A percentile compares a stretch with the other conserved stretches of the same genome.
Conservation (phyloP, 2,113 vertebrate species). For the Myotis brandtii region DNA sequence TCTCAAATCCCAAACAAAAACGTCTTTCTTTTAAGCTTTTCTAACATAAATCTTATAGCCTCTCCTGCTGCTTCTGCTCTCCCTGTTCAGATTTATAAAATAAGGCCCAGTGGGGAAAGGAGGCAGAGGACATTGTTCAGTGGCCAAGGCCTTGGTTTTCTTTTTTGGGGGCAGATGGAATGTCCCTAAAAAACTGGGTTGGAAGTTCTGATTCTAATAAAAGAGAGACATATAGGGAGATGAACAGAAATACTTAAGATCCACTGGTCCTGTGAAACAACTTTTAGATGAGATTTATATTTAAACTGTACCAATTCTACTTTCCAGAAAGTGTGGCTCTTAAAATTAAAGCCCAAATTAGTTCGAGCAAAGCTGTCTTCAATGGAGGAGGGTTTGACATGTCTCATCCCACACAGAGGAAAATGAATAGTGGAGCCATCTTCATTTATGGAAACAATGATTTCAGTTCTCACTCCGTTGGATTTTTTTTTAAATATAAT, state of each 20-base stretch:
- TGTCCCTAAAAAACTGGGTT: not conserved
- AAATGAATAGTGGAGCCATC: not conserved
- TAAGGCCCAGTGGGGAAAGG: not conserved
- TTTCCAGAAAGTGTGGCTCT: constrained; percentile 40
- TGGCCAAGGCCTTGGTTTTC: not conserved
- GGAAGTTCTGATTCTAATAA: not conserved
- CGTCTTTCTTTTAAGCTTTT: not conserved
- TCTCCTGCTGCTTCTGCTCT: not conserved
- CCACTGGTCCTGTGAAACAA: constrained; percentile 13
- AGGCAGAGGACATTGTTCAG: not conserved
- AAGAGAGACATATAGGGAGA: not conserved
- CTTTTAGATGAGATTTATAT: constrained; percentile 28
- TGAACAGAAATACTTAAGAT: constrained; percentile 4
- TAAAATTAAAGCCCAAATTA: constrained; percentile 51
- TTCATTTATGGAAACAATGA: not conserved
- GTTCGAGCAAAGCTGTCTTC: constrained; percentile 48
- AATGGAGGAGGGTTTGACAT: not conserved
- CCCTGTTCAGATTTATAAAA: not conserved
- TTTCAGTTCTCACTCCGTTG: not conserved
- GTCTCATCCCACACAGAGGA: not conserved
- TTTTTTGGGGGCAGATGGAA: not conserved
- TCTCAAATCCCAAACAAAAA: not conserved
- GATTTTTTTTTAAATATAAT: not conserved
- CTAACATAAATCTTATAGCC: not conserved
- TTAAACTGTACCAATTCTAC: constrained; percentile 40